Evolutionary conservation across 2,888 invertebrate genomes (phyloP), one percentile per base, ranked within the genome.

Genomic region (Agrochola lota): DNA sequence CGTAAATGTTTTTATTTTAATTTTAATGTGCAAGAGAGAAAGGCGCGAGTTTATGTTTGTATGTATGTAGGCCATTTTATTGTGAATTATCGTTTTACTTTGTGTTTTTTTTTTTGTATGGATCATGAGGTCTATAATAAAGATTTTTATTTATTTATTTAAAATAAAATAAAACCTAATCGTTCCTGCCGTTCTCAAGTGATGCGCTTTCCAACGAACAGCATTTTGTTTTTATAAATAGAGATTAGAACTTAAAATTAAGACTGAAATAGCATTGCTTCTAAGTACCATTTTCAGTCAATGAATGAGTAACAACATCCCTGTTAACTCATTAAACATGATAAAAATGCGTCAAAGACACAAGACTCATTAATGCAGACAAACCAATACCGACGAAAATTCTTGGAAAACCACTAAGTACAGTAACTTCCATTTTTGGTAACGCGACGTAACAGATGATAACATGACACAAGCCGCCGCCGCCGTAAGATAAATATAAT

Each of bases 401-500:
- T 76, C 83, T 60, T 7, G n/a, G 77, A 81, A 83, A 59, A 66
- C 74, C 52, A 55, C 64, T 55, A 40, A 71, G 57, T 74, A 74
- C 57, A 69, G 71, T 67, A 71, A 74, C 68, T 52, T 2, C 73
- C 67, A 74, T 68, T 78, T 84, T 78, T 78, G 77, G 69, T 78
- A 74, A 69, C 17, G 57, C 46, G 11, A 68, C 79, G 71, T 77
- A 76, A 83, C 62, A 60, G n/a, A 62, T 20, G 60, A 81, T 57
- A 77, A 74, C 70, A 70, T 59, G 71, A 62, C 72, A 80, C 80
- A 73, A 64, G 30, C 46, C 74, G 46, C 64, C 46, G 26, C 43
- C 74, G 46, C 64, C 49, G 26, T 70, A 60, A 86, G 40, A 70
- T 72, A 78, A 78, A 72, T 43, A 70, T 86, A 75, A 83, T 74